phyloP scores from a whole-genome alignment of 2,113 vertebrate genomes.

The Cervus canadensis region DNA sequence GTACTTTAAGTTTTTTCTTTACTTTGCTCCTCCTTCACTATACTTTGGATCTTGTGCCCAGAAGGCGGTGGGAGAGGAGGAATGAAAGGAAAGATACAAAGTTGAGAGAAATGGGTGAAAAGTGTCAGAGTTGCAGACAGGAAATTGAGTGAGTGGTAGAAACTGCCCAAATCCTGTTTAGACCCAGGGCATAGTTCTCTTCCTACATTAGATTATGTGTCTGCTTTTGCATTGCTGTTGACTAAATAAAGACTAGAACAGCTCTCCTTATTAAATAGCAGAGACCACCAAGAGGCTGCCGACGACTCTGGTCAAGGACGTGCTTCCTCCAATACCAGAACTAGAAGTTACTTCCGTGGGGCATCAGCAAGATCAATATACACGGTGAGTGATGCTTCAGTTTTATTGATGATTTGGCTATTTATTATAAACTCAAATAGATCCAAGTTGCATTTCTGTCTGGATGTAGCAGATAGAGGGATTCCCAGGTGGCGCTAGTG shows the following conservation, averaged over 20 bases:
- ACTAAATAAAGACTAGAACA: slow-evolving; percentile 4
- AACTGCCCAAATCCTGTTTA: neutral
- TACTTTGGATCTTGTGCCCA: neutral
- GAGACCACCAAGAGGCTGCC: slow-evolving; percentile 8
- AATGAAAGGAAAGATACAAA: neutral
- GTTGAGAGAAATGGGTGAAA: neutral
- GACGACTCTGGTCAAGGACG: neutral
- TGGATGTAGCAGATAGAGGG: neutral
- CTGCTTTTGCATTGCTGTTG: neutral
- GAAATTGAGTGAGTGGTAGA: neutral
- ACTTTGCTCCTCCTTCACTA: neutral
- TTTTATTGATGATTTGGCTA: neutral
- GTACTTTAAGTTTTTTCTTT: neutral
- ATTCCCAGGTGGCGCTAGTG: neutral
- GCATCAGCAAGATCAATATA: neutral
- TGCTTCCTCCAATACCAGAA: slow-evolving; percentile 72
- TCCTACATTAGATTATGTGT: neutral
- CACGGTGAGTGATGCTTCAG: slow-evolving; percentile 19
- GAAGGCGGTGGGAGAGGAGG: neutral
- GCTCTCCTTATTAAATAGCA: slow-evolving; percentile 42
- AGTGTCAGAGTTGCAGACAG: neutral
- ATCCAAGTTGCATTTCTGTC: neutral
- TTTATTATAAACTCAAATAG: slow-evolving; percentile 28
- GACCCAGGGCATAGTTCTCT: neutral
- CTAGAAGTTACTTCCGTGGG: neutral